Evolutionary conservation across 1,140 invertebrate species (phyloP).

Genomic region (Drosophila lowei): DNA sequence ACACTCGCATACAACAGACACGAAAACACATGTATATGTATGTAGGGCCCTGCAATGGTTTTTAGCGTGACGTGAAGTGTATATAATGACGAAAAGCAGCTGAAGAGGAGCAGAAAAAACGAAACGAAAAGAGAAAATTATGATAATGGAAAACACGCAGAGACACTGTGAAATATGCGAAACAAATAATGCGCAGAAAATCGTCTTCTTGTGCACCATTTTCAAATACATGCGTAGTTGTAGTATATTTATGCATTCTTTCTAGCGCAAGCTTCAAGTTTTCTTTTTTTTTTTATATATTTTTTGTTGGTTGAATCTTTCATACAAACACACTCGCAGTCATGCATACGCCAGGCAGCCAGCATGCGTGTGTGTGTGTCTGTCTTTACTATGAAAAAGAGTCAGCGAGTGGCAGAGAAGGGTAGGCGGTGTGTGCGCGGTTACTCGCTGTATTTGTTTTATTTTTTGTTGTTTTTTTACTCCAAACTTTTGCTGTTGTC

Average conservation of each 20-base stretch:
- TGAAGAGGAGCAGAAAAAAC: conserved; percentile 39
- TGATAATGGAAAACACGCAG: conserved; percentile 64
- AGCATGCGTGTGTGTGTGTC: neutral
- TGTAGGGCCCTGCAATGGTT: conserved; percentile 39
- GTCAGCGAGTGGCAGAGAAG: conserved; percentile 27
- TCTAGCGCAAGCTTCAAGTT: conserved; percentile 44
- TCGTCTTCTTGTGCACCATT: conserved; percentile 17
- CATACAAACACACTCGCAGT: conserved; percentile 8
- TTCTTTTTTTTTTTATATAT: conserved; percentile 37
- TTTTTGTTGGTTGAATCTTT: conserved; percentile 34
- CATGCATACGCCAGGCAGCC: neutral
- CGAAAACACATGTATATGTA: conserved; percentile 38
- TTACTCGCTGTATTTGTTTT: conserved; percentile 64
- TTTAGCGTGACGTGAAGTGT: conserved; percentile 74
- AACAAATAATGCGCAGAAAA: conserved; percentile 47
- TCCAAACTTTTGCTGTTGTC: neutral
- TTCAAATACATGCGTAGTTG: conserved; percentile 57
- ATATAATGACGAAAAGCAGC: conserved; percentile 43
- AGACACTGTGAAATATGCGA: conserved; percentile 68
- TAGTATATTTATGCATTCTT: conserved; percentile 49
- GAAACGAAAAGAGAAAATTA: conserved; percentile 62
- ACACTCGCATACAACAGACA: conserved; percentile 46
- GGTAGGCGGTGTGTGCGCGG: conserved; percentile 40
- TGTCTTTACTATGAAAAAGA: conserved; percentile 4
- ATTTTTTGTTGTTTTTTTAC: conserved; percentile 31